Evolutionary conservation across 2,113 vertebrate species (phyloP).

Genomic region (Polypterus bichir): DNA sequence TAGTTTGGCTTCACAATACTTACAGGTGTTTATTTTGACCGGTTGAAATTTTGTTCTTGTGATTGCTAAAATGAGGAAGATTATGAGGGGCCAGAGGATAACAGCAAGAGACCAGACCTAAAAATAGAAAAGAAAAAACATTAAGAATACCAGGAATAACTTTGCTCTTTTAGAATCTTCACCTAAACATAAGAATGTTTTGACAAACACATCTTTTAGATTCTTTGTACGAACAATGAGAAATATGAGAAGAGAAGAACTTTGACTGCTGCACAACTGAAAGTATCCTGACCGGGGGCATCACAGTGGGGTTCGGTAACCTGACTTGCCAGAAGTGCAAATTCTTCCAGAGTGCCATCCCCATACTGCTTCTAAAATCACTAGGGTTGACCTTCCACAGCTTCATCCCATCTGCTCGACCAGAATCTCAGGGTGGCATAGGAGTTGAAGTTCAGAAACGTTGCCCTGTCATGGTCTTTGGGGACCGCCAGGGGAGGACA

Average conservation of each 20-base stretch:
- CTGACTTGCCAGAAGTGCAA: not conserved
- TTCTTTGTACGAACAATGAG: constrained; percentile 22
- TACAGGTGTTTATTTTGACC: constrained; percentile 57
- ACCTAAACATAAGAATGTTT: constrained; percentile 14
- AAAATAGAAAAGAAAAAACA: constrained; percentile 37
- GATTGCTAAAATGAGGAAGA: constrained; percentile 84
- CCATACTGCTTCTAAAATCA: too few species aligned
- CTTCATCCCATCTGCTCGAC: too few species aligned
- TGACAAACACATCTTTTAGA: not conserved
- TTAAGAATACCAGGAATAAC: constrained; percentile 16
- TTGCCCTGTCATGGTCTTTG: too few species aligned
- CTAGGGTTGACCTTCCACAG: too few species aligned
- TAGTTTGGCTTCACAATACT: constrained; percentile 42
- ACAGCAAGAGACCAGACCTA: constrained; percentile 83
- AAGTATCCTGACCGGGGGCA: constrained; percentile 1
- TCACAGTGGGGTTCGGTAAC: constrained; percentile 20
- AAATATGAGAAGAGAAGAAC: constrained; percentile 24
- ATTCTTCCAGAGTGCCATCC: not conserved
- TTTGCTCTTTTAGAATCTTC: constrained; percentile 20
- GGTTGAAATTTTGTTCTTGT: constrained; percentile 73
- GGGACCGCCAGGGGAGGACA: too few species aligned
- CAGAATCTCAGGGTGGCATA: too few species aligned
- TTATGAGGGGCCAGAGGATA: constrained; percentile 76
- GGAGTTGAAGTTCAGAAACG: too few species aligned
- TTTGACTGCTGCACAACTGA: not conserved